Conservation (phyloP, 1,140 invertebrate species). For the Lanistes nyassanus region DNA sequence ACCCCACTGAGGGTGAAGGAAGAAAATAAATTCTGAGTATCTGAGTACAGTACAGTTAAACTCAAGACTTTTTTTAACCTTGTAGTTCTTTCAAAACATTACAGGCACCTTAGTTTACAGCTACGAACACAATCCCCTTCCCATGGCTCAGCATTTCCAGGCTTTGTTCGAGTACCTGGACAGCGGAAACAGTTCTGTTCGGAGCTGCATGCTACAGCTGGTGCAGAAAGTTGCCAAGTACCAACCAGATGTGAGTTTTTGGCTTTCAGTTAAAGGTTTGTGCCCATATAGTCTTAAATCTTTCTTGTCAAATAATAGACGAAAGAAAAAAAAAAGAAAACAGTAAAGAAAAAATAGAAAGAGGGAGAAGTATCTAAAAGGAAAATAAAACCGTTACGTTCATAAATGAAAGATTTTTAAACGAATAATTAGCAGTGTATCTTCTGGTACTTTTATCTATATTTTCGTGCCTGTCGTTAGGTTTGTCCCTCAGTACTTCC, state of each 20-base stretch:
- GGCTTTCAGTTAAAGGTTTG: neutral
- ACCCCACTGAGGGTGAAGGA: too few relatives aligned
- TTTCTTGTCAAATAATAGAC: neutral
- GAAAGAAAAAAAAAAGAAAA: neutral
- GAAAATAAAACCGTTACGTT: too few relatives aligned
- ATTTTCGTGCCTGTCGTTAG: too few relatives aligned
- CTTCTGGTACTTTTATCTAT: too few relatives aligned
- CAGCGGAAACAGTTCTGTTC: conserved; percentile 10
- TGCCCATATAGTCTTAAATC: neutral
- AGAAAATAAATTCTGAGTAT: too few relatives aligned
- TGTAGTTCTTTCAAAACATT: neutral
- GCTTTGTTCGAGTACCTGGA: conserved; percentile 19
- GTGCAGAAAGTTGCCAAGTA: conserved; percentile 25
- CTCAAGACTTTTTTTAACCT: too few relatives aligned
- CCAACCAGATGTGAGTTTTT: conserved; percentile 27
- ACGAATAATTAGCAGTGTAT: too few relatives aligned
- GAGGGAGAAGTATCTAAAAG: too few relatives aligned
- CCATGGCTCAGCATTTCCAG: conserved; percentile 23
- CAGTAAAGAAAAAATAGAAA: neutral
- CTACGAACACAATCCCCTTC: conserved; percentile 25
- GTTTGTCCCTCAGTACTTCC: too few relatives aligned
- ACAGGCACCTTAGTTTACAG: conserved; percentile 1
- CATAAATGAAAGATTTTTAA: too few relatives aligned
- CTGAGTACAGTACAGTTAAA: too few relatives aligned
- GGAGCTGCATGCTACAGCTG: conserved; percentile 7